Base-by-base conservation (phyloP, 2,888 invertebrate genomes). In the Cacoxenus indagator region DNA sequence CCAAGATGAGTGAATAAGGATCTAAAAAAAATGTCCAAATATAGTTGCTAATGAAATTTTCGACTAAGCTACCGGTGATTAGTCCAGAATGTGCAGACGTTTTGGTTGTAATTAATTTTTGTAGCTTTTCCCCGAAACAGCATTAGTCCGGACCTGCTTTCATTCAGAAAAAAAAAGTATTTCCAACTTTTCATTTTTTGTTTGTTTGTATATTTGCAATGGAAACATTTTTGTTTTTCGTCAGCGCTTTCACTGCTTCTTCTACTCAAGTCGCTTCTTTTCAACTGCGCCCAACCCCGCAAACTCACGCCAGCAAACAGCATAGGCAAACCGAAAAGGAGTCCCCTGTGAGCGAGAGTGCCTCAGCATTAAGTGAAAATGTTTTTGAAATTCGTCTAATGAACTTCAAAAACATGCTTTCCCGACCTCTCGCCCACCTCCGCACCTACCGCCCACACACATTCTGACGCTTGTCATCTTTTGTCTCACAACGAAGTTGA, bases 391-490 rank as follows among this genome's bases (percentile, higher is more conserved):
- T 84, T 83, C 84, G 77, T 84, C 84, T 85, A 85, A 86, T 85
- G 86, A 85, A 86, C 86, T 86, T 85, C 84, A 85, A 84, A 85
- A 84, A 81, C 77, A 84, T 82, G 82, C 82, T 85, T 78, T 8
- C 19, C 11, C 26, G 19, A 29, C 43, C 29, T 37, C 54, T 27
- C 57, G 70, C 68, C 68, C 68, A 69, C 65, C 74, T 67, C 69
- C 48, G 69, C 11, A 70, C 61, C 73, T 69, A 73, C 73, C 75
- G 69, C 78, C 79, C n/a, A n/a, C n/a, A n/a, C n/a, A n/a, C n/a
- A n/a, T n/a, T n/a, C n/a, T 73, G 71, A 74, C 78, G 79, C 79
- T 76, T 85, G 86, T 84, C 86, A 86, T 82, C 85, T 85, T 85
- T 84, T 85, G 84, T 85, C 82, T 83, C 72, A 70, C 73, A 75